These are phyloP conservation scores for Taphrorychus bicolor DNA, from an alignment of 2,888 invertebrate genomes.

Conservation along the genomic window DNA sequence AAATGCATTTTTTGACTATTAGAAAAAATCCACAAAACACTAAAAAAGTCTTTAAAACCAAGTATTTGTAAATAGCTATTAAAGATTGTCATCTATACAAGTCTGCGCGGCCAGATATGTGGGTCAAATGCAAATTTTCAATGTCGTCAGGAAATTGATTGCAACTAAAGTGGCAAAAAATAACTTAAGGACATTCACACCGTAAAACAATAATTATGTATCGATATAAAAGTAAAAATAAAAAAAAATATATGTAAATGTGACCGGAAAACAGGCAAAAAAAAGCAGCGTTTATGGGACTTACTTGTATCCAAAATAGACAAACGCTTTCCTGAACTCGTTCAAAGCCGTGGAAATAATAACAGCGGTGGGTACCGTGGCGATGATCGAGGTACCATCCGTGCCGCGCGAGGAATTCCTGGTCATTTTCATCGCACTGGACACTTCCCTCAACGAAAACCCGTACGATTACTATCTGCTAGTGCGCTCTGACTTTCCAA, in stretches of 20 bases:
- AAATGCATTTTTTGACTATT: too few relatives aligned
- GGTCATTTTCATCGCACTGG: slow-evolving; percentile 43
- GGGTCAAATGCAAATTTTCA: background rate
- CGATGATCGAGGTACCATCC: slow-evolving; percentile 52
- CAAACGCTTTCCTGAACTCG: slow-evolving; percentile 60
- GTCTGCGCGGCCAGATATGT: too few relatives aligned
- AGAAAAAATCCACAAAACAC: too few relatives aligned
- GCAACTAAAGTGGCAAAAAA: background rate
- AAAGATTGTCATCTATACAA: too few relatives aligned
- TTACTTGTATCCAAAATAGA: slow-evolving; percentile 64
- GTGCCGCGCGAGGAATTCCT: slow-evolving; percentile 45
- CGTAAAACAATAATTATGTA: background rate
- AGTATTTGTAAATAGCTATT: too few relatives aligned
- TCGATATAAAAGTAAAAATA: background rate
- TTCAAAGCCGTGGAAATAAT: slow-evolving; percentile 63
- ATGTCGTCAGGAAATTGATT: background rate
- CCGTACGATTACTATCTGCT: slow-evolving; percentile 49
- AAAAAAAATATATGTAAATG: too few relatives aligned
- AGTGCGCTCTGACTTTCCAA: background rate
- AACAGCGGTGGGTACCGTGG: slow-evolving; percentile 58
- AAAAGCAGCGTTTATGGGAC: too few relatives aligned
- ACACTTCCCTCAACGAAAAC: slow-evolving; percentile 29
- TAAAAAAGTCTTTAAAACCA: too few relatives aligned
- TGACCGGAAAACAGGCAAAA: too few relatives aligned
- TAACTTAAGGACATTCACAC: background rate